phyloP scores from a whole-genome alignment of 2,113 vertebrate species.

The Lophochroa leadbeateri region DNA sequence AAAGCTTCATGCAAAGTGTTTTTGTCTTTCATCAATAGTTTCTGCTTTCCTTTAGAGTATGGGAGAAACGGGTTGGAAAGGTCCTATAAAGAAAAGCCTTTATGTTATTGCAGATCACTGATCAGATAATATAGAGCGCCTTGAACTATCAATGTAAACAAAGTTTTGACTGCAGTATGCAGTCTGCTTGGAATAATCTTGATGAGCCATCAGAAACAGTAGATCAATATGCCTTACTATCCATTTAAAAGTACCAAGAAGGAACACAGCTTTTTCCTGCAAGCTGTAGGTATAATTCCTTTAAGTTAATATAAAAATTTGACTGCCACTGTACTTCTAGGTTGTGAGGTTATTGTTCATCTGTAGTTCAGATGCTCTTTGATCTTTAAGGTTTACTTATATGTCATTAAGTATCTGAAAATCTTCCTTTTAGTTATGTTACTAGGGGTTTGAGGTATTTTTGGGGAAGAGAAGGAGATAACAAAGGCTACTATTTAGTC shows the following conservation, averaged over 20 bases:
- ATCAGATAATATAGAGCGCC: background rate
- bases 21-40: background rate
- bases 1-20: background rate
- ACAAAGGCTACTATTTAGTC: background rate
- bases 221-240: background rate
- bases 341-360: background rate
- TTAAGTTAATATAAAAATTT: background rate
- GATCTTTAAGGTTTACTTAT: background rate
- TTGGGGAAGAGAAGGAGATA: background rate
- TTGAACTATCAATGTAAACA: background rate
- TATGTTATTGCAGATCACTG: background rate
- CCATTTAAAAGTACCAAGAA: slow-evolving; percentile 2
- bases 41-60: background rate
- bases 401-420: background rate
- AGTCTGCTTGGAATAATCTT: slow-evolving; percentile 28
- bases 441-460: background rate
- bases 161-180: background rate
- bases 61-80: background rate
- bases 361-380: background rate
- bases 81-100: background rate
- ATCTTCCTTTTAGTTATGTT: background rate
- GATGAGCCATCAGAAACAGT: slow-evolving; percentile 1
- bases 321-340: background rate
- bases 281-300: background rate
- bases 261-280: background rate